Conservation (phyloP, 2,113 vertebrate genomes). For the Pedetes capensis region DNA sequence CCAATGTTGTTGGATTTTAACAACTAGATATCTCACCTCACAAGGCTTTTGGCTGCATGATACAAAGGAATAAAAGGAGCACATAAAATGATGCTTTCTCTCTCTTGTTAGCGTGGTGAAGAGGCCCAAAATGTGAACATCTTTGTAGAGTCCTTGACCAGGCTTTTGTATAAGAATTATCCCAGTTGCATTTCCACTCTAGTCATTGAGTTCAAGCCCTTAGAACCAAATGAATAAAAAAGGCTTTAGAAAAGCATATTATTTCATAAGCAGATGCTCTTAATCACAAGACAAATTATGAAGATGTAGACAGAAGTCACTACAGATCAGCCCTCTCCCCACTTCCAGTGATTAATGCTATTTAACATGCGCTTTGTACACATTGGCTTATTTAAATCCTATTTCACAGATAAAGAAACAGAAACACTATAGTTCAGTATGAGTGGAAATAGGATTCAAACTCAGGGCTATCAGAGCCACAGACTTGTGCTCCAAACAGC, state of each 20-base stretch:
- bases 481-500: not conserved
- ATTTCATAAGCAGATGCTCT: not conserved
- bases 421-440: not conserved
- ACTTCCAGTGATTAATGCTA: not conserved
- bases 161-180: not conserved
- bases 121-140: not conserved
- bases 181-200: not conserved
- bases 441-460: not conserved
- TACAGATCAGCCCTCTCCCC: not conserved
- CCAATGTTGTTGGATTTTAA: not conserved
- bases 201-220: not conserved
- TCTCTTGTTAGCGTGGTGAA: not conserved
- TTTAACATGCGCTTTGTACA: not conserved
- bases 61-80: not conserved
- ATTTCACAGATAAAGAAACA: not conserved
- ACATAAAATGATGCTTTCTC: not conserved
- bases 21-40: not conserved
- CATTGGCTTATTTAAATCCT: not conserved
- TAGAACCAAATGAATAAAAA: not conserved
- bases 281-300: constrained; percentile 2
- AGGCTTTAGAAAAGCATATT: not conserved
- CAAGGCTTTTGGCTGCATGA: not conserved
- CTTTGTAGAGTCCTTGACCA: not conserved
- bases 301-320: not conserved
- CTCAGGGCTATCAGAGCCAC: not conserved